Conservation (phyloP, 1,140 invertebrate genomes). For the Chelonus insularis region DNA sequence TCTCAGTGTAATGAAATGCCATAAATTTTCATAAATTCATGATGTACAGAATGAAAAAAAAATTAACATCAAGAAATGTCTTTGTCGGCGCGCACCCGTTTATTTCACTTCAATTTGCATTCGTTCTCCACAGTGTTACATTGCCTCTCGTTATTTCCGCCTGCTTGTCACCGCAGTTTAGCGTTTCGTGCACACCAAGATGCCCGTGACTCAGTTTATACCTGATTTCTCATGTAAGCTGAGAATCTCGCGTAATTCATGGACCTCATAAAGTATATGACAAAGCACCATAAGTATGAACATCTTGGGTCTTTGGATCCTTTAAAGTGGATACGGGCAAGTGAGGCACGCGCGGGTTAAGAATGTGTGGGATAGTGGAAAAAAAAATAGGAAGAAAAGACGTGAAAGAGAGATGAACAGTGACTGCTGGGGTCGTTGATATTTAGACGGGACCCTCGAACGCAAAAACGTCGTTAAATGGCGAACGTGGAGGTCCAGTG, state of each 20-base stretch:
- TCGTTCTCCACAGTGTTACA: conserved; percentile 9
- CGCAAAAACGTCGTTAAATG: conserved; percentile 26
- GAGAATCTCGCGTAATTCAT: conserved; percentile 21
- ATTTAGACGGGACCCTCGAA: conserved; percentile 21
- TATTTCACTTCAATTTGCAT: conserved; percentile 23
- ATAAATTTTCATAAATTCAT: neutral
- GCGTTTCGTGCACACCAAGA: neutral
- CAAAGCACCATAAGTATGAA: neutral
- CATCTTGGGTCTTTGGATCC: neutral
- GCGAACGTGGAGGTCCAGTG: conserved; percentile 13
- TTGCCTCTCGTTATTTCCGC: conserved; percentile 16
- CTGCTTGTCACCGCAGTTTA: conserved; percentile 14
- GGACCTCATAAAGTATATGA: conserved; percentile 10
- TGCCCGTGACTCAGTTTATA: too few species aligned
- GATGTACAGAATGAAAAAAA: neutral
- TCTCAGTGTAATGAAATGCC: neutral
- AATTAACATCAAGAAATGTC: neutral
- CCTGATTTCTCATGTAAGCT: neutral
- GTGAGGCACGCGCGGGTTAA: conserved; percentile 12
- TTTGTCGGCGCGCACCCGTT: conserved; percentile 15
- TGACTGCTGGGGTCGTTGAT: conserved; percentile 23
- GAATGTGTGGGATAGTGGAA: neutral
- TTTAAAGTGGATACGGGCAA: conserved; percentile 2
- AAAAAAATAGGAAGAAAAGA: neutral
- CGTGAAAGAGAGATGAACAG: neutral